These are phyloP conservation scores for Myiopsitta monachus DNA, from an alignment of 2,113 vertebrate species.

Conservation along the genomic window DNA sequence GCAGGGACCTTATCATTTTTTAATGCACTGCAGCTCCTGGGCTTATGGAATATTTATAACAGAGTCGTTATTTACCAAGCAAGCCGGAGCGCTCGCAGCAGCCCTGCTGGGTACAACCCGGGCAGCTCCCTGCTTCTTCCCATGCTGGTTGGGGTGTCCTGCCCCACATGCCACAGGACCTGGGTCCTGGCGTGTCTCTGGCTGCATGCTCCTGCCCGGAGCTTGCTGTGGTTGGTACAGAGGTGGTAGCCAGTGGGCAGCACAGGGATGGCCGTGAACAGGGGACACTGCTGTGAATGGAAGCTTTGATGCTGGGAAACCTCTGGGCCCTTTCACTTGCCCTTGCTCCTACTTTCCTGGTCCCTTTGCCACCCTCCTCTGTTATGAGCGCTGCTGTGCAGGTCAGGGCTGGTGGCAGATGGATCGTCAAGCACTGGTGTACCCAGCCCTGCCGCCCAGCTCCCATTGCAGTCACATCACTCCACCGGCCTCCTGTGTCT, in stretches of 20 bases:
- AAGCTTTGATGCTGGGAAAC: background rate
- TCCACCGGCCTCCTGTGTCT: accelerated
- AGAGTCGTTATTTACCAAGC: constrained; percentile 64
- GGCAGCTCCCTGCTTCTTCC: background rate
- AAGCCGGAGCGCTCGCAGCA: background rate
- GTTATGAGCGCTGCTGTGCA: accelerated
- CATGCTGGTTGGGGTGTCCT: background rate
- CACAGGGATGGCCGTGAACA: background rate
- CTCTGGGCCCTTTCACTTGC: accelerated
- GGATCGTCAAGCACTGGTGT: accelerated
- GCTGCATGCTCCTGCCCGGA: too few species aligned
- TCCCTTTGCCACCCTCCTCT: background rate
- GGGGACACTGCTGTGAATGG: accelerated
- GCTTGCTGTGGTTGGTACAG: background rate
- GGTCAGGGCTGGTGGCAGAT: background rate
- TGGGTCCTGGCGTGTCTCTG: accelerated
- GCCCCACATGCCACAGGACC: too few species aligned
- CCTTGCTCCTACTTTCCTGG: background rate
- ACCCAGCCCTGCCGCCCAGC: background rate
- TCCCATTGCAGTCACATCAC: accelerated
- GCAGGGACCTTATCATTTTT: constrained; percentile 68
- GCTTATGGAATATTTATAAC: constrained; percentile 74
- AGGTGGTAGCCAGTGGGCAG: background rate
- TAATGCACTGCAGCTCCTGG: constrained; percentile 67
- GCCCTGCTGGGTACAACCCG: background rate